These are phyloP conservation scores for Pontoporia blainvillei DNA, from an alignment of 2,113 vertebrate genomes.

Conservation along the genomic window DNA sequence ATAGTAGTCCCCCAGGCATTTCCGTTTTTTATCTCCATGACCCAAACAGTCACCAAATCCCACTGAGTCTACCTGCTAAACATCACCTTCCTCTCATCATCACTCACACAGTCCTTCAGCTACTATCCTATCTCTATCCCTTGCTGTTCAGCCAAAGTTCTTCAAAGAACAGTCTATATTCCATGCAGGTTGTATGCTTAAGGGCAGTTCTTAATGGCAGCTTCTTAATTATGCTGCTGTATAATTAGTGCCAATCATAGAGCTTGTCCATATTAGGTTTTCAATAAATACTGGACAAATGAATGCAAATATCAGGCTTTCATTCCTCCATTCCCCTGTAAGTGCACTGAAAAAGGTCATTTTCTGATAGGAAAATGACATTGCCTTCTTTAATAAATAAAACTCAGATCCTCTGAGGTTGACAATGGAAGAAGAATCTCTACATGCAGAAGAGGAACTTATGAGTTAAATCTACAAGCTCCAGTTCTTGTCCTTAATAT, in stretches of 20 bases:
- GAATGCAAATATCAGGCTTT: not conserved
- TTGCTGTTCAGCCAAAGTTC: not conserved
- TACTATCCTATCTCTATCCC: not conserved
- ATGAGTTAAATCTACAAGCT: not conserved
- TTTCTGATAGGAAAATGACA: not conserved
- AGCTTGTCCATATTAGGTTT: not conserved
- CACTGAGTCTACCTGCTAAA: not conserved
- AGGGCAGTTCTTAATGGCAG: not conserved
- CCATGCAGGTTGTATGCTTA: not conserved
- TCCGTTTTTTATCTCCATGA: not conserved
- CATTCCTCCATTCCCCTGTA: not conserved
- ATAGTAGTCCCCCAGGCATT: not conserved
- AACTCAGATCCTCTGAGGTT: not conserved
- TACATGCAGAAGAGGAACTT: not conserved
- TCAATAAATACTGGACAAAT: constrained; percentile 9
- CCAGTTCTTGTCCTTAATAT: not conserved
- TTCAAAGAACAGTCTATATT: not conserved
- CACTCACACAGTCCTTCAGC: not conserved
- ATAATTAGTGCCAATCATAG: not conserved
- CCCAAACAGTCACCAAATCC: not conserved
- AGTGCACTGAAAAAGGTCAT: not conserved
- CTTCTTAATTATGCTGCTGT: not conserved
- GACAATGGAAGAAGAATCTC: not conserved
- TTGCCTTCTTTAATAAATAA: not conserved
- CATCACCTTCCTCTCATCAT: not conserved